Percentiles rank a stretch among this genome's conserved stretches.
These are phyloP conservation scores for Pammene fasciana DNA, from an alignment of 2,888 invertebrate species.

Conservation along the genomic window DNA sequence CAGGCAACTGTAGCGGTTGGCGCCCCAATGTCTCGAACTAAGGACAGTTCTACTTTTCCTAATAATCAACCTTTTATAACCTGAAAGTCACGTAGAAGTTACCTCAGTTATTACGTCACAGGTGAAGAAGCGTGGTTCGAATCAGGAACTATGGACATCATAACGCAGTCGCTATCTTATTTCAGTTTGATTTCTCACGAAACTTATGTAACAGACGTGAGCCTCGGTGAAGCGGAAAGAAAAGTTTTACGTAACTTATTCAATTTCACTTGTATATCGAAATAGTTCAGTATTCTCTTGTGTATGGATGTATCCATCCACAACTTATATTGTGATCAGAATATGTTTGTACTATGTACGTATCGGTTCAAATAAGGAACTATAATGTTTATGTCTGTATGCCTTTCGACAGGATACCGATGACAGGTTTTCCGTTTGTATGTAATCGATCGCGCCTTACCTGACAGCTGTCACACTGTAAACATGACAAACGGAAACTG, in stretches of 20 bases:
- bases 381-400: constrained; percentile 7
- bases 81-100: neutral
- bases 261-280: constrained; percentile 22
- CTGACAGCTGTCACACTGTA: constrained; percentile 39
- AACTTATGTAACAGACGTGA: constrained; percentile 35
- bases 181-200: constrained; percentile 10
- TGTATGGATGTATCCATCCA: neutral
- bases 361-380: too few relatives aligned
- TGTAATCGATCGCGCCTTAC: constrained; percentile 35
- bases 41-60: neutral
- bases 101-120: constrained; percentile 32
- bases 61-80: neutral
- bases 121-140: neutral
- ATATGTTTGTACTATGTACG: too few relatives aligned
- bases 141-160: neutral
- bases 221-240: constrained; percentile 13
- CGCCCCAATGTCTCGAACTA: constrained; percentile 12
- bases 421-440: constrained; percentile 23
- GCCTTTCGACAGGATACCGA: constrained; percentile 20
- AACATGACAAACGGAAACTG: constrained; percentile 25
- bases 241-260: constrained; percentile 37
- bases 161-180: constrained; percentile 2
- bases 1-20: constrained; percentile 17
- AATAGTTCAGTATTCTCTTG: neutral
- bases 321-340: too few relatives aligned